These are phyloP conservation scores for Hippocampus comes DNA, from an alignment of 2,113 vertebrate species.

Conservation along the genomic window DNA sequence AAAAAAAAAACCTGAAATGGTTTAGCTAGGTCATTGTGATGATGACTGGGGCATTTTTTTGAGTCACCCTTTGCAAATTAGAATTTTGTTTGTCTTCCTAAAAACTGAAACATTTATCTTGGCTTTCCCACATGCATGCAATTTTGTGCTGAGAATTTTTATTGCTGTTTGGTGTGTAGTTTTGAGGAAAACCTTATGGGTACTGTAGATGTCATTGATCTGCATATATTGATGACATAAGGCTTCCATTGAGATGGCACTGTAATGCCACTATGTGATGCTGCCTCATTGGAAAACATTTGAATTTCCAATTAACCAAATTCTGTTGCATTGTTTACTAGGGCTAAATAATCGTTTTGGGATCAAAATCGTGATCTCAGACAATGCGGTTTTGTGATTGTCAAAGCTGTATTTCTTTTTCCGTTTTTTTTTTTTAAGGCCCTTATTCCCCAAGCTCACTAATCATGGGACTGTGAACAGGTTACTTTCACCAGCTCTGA, in stretches of 20 bases:
- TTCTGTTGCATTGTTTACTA: background rate
- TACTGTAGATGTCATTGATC: too few relatives aligned
- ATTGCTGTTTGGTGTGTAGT: background rate
- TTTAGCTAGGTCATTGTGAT: conserved; percentile 2
- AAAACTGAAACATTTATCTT: background rate
- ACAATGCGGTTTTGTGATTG: too few relatives aligned
- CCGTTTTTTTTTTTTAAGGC: too few relatives aligned
- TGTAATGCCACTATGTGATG: background rate
- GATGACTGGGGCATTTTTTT: conserved; percentile 10
- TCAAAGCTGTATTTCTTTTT: too few relatives aligned
- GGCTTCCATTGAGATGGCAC: background rate
- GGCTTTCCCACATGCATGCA: too few relatives aligned
- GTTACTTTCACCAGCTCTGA: too few relatives aligned
- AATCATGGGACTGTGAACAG: too few relatives aligned
- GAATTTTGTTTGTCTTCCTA: background rate
- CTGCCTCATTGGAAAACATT: background rate
- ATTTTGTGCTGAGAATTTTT: background rate
- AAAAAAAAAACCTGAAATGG: conserved; percentile 15
- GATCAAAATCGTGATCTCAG: background rate
- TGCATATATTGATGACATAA: background rate
- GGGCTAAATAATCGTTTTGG: too few relatives aligned
- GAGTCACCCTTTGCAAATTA: background rate
- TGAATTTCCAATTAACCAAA: background rate
- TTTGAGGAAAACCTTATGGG: background rate
- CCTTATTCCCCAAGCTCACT: too few relatives aligned